These are phyloP conservation scores for Caenorhabditis angaria DNA, from an alignment of 2,888 invertebrate genomes.

Conservation along the genomic window DNA sequence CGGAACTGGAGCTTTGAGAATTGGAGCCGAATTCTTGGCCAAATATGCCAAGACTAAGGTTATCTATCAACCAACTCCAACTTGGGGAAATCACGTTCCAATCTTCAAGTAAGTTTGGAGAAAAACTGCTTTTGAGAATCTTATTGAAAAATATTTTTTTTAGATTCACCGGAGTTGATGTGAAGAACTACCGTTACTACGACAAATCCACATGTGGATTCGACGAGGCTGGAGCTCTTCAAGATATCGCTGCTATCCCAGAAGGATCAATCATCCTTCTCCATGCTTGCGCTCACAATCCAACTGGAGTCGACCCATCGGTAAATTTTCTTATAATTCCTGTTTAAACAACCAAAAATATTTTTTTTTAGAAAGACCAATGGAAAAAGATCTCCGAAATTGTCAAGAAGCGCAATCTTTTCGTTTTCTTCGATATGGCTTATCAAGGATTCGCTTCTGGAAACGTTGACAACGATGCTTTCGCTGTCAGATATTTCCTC, in stretches of 20 bases:
- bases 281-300: conserved; percentile 97
- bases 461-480: conserved; percentile 89
- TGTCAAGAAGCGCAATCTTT: conserved; percentile 76
- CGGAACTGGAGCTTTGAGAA: conserved; percentile 93
- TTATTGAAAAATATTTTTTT: conserved; percentile 80
- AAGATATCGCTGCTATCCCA: conserved; percentile 73
- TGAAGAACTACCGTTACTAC: conserved; percentile 91
- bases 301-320: conserved; percentile 80
- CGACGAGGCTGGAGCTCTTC: conserved; percentile 87
- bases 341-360: conserved; percentile 3
- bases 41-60: conserved; percentile 82
- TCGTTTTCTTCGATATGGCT: conserved; percentile 72
- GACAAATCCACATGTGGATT: conserved; percentile 91
- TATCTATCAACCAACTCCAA: conserved; percentile 86
- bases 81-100: conserved; percentile 98
- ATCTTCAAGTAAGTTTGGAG: conserved; percentile 80
- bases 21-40: conserved; percentile 87
- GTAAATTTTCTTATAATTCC: conserved; percentile 12
- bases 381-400: conserved; percentile 90
- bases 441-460: conserved; percentile 90
- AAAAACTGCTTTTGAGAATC: not conserved
- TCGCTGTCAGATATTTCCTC: conserved; percentile 78
- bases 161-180: conserved; percentile 82
- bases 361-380: conserved; percentile 79
- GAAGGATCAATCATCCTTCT: conserved; percentile 84